Evolutionary conservation across 2,797 vertebrate genomes (phyloP), one percentile per base, ranked within the genome.

Genomic region (Cirrhinus molitorella): DNA sequence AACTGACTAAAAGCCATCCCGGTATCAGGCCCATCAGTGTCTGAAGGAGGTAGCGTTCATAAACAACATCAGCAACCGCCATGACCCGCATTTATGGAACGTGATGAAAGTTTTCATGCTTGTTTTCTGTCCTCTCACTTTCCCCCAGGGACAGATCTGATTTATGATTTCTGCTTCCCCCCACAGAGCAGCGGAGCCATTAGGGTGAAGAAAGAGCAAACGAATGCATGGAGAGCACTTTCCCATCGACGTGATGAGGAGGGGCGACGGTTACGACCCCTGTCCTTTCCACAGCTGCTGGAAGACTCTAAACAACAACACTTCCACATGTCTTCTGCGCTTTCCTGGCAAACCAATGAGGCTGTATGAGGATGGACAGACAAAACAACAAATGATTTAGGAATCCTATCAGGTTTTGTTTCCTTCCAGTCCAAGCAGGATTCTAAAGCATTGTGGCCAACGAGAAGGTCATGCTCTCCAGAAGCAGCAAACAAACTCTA

Each of bases 71-170:
- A 88, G 86, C 89, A 45, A 90, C 83, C 90, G 86, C 88, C 89
- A 90, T 28, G 78, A 80, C 83, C 86, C 80, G 89, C 91, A 91
- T 94, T 93, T 93, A 93, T 91, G 88, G 91, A 90, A 90, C 80
- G 80, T 91, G 91, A 92, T 93, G 91, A 94, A 87, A 74, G 89
- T 90, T 91, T 85, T 63, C 47, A 59, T 43, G 25, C 68, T 47
- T 79, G 72, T 85, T 81, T 80, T 74, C 28, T 7, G 28, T 57
- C 51, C 28, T 65, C 10, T 90, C 89, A 85, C 85, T 86, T 90
- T 87, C 86, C 84, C 21, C 66, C 31, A 34, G 67, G 68, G 76
- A 75, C 59, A 68, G 65, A 71, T 79, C 65, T 85, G 80, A 85
- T 87, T 86, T 83, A 84, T 51, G 73, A 87, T 80, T 59, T 70